These are phyloP conservation scores for Rhabdomys pumilio DNA, from an alignment of 2,797 vertebrate species.

Conservation along the genomic window DNA sequence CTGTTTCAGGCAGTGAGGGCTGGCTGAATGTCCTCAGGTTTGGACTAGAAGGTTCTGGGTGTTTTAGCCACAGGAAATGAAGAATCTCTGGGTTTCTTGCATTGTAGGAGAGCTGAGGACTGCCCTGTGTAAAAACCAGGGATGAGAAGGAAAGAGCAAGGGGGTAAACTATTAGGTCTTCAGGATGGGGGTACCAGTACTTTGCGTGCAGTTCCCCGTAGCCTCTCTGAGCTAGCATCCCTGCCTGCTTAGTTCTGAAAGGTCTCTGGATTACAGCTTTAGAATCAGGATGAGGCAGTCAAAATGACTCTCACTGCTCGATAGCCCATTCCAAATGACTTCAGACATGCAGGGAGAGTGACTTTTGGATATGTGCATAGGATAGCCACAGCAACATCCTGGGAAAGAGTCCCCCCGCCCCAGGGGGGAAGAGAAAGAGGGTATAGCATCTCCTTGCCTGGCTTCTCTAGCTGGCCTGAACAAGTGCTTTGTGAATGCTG, in stretches of 20 bases:
- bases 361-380: not conserved
- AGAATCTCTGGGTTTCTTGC: not conserved
- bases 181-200: no score
- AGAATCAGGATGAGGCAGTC: not conserved
- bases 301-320: no score
- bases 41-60: not conserved
- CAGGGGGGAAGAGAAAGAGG: not conserved
- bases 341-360: no score
- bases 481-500: no score
- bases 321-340: not conserved
- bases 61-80: not conserved
- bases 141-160: no score
- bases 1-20: not conserved
- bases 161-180: not conserved
- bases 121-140: not conserved
- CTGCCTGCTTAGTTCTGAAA: not conserved
- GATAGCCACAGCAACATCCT: rapidly evolving
- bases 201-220: not conserved
- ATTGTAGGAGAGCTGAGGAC: not conserved
- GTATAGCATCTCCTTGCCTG: no score
- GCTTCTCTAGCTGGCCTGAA: not conserved
- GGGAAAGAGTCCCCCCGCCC: no score
- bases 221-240: no score
- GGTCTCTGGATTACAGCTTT: not conserved
- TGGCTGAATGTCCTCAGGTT: not conserved